phyloP scores from a whole-genome alignment of 2,113 vertebrate genomes.

The Tringa solitaria region DNA sequence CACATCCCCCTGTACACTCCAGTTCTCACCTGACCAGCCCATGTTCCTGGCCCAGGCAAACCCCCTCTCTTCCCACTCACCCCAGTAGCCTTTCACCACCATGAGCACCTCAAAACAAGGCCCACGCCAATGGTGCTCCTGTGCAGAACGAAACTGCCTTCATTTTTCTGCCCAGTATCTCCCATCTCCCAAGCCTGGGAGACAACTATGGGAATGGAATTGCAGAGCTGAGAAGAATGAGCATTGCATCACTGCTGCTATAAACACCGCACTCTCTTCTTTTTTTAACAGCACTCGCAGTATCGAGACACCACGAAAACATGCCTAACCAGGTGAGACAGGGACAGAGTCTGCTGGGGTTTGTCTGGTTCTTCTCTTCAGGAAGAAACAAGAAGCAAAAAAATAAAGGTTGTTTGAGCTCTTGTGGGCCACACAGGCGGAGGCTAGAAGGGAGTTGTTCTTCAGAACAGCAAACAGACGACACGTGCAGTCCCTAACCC shows the following conservation, averaged over 20 bases:
- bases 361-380: background rate
- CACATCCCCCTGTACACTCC: background rate
- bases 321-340: background rate
- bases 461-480: background rate
- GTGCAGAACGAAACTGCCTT: background rate
- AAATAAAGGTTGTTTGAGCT: background rate
- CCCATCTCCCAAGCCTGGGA: constrained; percentile 1
- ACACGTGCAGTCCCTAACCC: background rate
- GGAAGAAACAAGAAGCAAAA: background rate
- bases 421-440: background rate
- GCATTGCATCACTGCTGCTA: constrained; percentile 29
- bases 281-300: background rate
- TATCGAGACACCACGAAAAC: background rate
- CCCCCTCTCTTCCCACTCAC: background rate
- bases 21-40: background rate
- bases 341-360: background rate
- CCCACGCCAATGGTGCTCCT: background rate
- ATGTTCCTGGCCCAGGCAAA: background rate
- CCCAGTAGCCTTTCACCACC: background rate
- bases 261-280: constrained; percentile 12
- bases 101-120: background rate
- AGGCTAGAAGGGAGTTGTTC: background rate
- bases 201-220: background rate
- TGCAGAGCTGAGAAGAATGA: constrained; percentile 30
- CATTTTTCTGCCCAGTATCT: constrained; percentile 17